These are phyloP conservation scores for Actias luna DNA, from an alignment of 2,888 invertebrate genomes.

Conservation along the genomic window DNA sequence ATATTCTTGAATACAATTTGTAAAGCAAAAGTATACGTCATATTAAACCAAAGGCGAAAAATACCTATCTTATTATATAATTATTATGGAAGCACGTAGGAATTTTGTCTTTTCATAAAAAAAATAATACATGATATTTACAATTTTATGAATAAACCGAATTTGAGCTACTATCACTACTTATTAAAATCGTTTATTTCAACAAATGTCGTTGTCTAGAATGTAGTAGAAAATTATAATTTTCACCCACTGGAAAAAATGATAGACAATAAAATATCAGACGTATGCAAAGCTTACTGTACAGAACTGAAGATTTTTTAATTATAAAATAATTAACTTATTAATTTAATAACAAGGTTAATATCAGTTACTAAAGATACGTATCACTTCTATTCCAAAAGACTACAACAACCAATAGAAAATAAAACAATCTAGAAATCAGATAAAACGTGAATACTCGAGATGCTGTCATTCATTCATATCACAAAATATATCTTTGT, in stretches of 20 bases:
- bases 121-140: slow-evolving; percentile 41
- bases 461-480: slow-evolving; percentile 10
- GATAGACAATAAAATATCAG: background rate
- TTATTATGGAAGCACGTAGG: slow-evolving; percentile 67
- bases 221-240: background rate
- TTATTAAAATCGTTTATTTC: slow-evolving; percentile 28
- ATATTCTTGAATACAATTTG: background rate
- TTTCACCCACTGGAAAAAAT: background rate
- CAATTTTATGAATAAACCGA: slow-evolving; percentile 14
- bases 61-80: slow-evolving; percentile 27
- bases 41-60: slow-evolving; percentile 30
- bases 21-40: background rate
- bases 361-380: background rate
- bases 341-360: background rate
- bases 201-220: slow-evolving; percentile 31
- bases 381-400: background rate
- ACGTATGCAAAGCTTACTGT: background rate
- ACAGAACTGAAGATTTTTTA: background rate
- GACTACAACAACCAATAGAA: background rate
- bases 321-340: background rate
- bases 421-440: background rate
- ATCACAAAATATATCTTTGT: slow-evolving; percentile 26
- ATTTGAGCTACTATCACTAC: slow-evolving; percentile 20
- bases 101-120: slow-evolving; percentile 52
- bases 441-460: slow-evolving; percentile 10